A percentile compares a stretch with the other conserved stretches of the same genome.
phyloP scores from a whole-genome alignment of 1,140 invertebrate species.

The Stratiolaelaps scimitus region DNA sequence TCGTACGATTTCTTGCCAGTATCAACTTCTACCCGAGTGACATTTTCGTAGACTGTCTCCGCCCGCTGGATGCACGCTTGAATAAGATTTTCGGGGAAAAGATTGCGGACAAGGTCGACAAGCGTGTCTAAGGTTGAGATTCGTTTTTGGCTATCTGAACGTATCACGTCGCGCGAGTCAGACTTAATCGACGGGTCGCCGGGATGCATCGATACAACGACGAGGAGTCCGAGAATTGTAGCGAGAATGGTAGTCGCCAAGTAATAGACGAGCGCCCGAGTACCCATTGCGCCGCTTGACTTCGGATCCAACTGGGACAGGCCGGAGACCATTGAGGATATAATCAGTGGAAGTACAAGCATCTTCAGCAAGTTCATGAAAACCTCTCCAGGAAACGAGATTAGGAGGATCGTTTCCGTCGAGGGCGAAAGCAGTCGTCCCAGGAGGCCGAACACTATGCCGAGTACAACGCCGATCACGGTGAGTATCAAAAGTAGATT shows the following conservation, averaged over 20 bases:
- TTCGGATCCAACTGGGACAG: constrained; percentile 64
- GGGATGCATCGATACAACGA: constrained; percentile 70
- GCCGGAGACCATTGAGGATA: constrained; percentile 71
- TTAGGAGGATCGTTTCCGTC: constrained; percentile 34
- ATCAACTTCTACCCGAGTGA: too few species aligned
- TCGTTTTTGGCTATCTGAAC: constrained; percentile 44
- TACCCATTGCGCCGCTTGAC: constrained; percentile 52
- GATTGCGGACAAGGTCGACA: constrained; percentile 54
- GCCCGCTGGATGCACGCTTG: constrained; percentile 61
- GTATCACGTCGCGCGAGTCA: constrained; percentile 38
- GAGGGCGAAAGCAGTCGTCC: too few species aligned
- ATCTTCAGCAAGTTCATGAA: constrained; percentile 79
- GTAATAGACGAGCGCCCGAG: constrained; percentile 73
- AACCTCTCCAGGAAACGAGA: constrained; percentile 56
- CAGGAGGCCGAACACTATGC: too few species aligned
- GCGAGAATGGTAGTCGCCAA: constrained; percentile 74
- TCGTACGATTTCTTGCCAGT: too few species aligned
- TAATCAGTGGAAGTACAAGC: constrained; percentile 71
- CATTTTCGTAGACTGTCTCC: too few species aligned
- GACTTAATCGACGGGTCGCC: constrained; percentile 47
- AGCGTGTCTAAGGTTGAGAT: constrained; percentile 28
- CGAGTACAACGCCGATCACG: too few species aligned
- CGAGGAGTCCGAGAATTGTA: constrained; percentile 69
- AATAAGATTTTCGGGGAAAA: constrained; percentile 79
- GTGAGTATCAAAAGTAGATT: too few species aligned